phyloP scores from a whole-genome alignment of 2,888 invertebrate species.

The Cancer borealis region DNA sequence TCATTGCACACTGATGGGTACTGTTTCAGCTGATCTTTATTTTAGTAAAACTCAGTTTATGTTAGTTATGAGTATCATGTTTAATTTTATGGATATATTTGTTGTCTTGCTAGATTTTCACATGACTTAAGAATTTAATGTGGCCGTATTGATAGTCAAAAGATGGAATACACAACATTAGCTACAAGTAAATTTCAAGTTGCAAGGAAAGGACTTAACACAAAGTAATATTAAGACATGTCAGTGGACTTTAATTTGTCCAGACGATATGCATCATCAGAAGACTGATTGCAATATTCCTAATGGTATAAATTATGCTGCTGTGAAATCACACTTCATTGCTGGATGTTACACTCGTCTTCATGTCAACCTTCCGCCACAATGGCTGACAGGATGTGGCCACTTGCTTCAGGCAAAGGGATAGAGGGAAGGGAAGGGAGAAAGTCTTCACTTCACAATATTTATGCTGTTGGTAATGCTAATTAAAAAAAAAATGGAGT shows the following conservation, averaged over 20 bases:
- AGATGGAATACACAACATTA: background rate
- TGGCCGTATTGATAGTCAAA: background rate
- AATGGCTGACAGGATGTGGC: conserved; percentile 33
- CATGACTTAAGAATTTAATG: background rate
- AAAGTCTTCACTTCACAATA: conserved; percentile 29
- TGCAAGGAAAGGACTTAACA: background rate
- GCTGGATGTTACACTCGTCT: background rate
- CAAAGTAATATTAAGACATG: background rate
- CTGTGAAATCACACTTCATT: conserved; percentile 23
- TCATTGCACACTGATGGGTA: background rate
- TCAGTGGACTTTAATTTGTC: background rate
- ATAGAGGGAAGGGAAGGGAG: conserved; percentile 42
- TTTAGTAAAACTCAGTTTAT: background rate
- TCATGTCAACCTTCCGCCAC: background rate
- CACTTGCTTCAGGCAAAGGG: background rate
- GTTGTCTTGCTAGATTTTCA: background rate
- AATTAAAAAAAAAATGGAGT: background rate
- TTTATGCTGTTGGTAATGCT: conserved; percentile 4
- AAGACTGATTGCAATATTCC: background rate
- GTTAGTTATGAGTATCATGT: background rate
- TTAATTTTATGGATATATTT: background rate
- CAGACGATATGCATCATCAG: background rate
- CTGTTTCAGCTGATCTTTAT: background rate
- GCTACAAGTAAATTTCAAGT: background rate
- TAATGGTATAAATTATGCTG: background rate